Evolutionary conservation across 2,797 vertebrate genomes (phyloP), one percentile per base, ranked within the genome.

Genomic region (Melanotaenia trifasciata): DNA sequence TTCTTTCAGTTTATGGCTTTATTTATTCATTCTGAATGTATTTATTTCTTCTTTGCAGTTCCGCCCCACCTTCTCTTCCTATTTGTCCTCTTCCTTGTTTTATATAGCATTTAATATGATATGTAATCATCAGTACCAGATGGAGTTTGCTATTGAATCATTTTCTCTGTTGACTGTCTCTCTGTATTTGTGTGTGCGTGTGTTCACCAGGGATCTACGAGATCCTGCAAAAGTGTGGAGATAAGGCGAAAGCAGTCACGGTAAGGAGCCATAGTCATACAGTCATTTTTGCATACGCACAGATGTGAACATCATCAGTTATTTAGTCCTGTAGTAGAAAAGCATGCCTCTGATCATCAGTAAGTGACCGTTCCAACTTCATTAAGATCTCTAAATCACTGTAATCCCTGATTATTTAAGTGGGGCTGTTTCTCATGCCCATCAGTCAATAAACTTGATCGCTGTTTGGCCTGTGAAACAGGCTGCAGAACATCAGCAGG

Each of bases 171-270:
- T 36, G 10, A 11, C 11, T 20, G 64, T 45, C 24, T 24, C 20
- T 30, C 56, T 40, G 24, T 79, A 5, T 79, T 26, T 67, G 33
- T 64, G 13, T 71, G 2, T 47, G 18, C 8, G 18, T 47, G 16
- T 64, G 20, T 35, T 69, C 64, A 78, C 26, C 79, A 99, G 97
- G 96, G 95, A 84, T 95, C 96, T 11, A 85, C 93, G 14, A 96
- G 95, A 91, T 96, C 97, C 85, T 93, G 95, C 82, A 95, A 95
- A 85, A 97, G 95, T 7, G 90, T 94, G 87, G 97, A 97, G 90
- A 94, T 95, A 65, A 94, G 84, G 84, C 89, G 84, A 73, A 96
- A 95, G 83, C 93, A 95, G 71, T 94, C 94, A 61, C 91, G 95
- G 96, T 97, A 90, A 93, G 89, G 66, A n/a, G 1, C 5, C 16